Percentiles rank a stretch among this genome's conserved stretches.
Conservation (phyloP, 2,113 vertebrate species). For the Laterallus jamaicensis region DNA sequence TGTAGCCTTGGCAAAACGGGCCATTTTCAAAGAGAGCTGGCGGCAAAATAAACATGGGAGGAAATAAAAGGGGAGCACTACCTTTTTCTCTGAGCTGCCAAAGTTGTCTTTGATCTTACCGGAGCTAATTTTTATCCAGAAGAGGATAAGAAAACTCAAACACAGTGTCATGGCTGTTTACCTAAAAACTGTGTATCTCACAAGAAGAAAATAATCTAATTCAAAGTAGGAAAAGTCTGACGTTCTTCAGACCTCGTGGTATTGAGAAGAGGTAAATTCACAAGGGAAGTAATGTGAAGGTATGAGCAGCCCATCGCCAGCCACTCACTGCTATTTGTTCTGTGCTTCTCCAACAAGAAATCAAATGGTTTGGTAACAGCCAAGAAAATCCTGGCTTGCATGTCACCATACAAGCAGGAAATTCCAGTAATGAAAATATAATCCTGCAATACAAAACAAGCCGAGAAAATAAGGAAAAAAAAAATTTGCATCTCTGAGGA, state of each 20-base stretch:
- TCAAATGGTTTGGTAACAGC: conserved; percentile 9
- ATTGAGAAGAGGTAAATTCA: neutral
- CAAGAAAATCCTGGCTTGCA: conserved; percentile 35
- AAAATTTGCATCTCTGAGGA: neutral
- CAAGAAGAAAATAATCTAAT: neutral
- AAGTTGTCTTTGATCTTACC: conserved; percentile 9
- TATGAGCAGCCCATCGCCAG: neutral
- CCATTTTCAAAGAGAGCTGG: neutral
- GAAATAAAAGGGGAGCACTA: neutral
- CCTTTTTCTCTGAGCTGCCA: neutral
- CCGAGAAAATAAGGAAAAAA: neutral
- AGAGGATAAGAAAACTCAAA: neutral
- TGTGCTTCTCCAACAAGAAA: neutral
- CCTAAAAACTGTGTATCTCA: neutral
- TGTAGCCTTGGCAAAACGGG: neutral
- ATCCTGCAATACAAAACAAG: neutral
- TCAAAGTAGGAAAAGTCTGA: neutral
- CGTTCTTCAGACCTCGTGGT: neutral
- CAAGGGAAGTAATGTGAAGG: neutral
- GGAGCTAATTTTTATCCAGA: neutral
- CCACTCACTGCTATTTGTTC: neutral
- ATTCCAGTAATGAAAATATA: conserved; percentile 33
- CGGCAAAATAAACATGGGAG: neutral
- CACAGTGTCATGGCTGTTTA: neutral
- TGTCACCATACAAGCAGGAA: neutral